Percentiles rank a stretch among this genome's conserved stretches.
Conservation (phyloP, 2,113 vertebrate genomes). For the Apistogramma diplotaenia region DNA sequence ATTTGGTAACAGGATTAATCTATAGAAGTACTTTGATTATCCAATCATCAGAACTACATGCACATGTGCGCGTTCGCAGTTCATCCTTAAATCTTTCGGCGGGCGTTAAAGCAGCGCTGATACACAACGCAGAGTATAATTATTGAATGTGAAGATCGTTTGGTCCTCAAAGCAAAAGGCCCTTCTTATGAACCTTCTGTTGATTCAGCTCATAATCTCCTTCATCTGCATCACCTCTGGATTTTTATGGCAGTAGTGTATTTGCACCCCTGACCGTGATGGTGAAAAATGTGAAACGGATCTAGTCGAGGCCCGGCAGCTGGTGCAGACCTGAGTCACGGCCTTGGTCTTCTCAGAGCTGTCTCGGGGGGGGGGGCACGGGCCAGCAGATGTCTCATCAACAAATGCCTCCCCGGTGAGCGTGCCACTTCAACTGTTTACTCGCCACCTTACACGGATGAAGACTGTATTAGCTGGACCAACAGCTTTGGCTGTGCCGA, state of each 20-base stretch:
- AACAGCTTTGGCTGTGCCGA: background rate
- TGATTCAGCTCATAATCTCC: background rate
- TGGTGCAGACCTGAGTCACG: slow-evolving; percentile 61
- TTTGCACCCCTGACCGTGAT: background rate
- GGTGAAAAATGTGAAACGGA: slow-evolving; percentile 31
- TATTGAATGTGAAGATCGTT: background rate
- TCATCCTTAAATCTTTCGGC: background rate
- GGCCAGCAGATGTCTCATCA: slow-evolving; percentile 52
- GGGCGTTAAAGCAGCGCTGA: background rate
- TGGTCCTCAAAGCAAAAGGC: background rate
- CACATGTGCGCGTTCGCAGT: slow-evolving; percentile 2
- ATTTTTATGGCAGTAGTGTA: slow-evolving; percentile 4
- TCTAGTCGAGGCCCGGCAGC: slow-evolving; percentile 47
- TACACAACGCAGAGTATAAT: background rate
- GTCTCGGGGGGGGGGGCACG: slow-evolving; percentile 30
- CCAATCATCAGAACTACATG: background rate
- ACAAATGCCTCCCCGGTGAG: slow-evolving; percentile 39
- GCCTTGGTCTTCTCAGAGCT: slow-evolving; percentile 35
- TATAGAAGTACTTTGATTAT: slow-evolving; percentile 1
- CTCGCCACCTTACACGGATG: slow-evolving; percentile 2
- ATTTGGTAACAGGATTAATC: slow-evolving; percentile 43
- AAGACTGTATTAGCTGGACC: slow-evolving; percentile 5
- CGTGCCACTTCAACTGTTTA: slow-evolving; percentile 32
- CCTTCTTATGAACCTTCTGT: background rate
- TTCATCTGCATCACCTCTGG: background rate